phyloP scores from a whole-genome alignment of 2,888 invertebrate species.

The Hemaris fuciformis region DNA sequence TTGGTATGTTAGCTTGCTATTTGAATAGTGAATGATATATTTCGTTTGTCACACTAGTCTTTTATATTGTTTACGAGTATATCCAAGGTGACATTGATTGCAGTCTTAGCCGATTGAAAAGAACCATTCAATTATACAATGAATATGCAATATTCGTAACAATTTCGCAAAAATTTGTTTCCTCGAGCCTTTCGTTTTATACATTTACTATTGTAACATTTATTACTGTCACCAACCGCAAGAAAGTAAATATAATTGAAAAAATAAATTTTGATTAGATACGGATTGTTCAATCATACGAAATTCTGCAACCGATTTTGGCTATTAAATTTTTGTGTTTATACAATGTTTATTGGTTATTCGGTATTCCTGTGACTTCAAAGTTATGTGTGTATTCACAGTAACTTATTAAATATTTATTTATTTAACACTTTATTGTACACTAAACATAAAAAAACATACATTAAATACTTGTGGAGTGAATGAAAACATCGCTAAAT shows the following conservation, averaged over 20 bases:
- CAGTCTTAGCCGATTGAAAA: slow-evolving; percentile 27
- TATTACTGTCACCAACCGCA: neutral
- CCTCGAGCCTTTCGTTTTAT: neutral
- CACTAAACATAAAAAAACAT: no score
- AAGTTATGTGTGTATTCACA: no score
- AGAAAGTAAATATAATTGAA: neutral
- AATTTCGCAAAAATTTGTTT: slow-evolving; percentile 19
- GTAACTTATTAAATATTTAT: no score
- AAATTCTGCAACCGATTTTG: no score
- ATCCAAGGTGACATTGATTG: slow-evolving; percentile 35
- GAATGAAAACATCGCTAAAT: no score
- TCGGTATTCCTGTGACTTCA: no score
- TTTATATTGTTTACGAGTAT: slow-evolving; percentile 45
- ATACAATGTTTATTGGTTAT: no score
- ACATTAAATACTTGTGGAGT: no score
- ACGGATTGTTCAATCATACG: no score
- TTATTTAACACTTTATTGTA: no score
- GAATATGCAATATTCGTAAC: slow-evolving; percentile 26
- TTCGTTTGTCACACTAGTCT: slow-evolving; percentile 29
- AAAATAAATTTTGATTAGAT: no score
- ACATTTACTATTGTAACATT: neutral
- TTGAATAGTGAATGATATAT: slow-evolving; percentile 37
- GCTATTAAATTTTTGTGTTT: no score
- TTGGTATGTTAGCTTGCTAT: slow-evolving; percentile 21
- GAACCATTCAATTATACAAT: slow-evolving; percentile 21